A percentile compares a stretch with the other conserved stretches of the same genome.
These are phyloP conservation scores for Drosophila neotestacea DNA, from an alignment of 2,888 invertebrate genomes.

Conservation along the genomic window DNA sequence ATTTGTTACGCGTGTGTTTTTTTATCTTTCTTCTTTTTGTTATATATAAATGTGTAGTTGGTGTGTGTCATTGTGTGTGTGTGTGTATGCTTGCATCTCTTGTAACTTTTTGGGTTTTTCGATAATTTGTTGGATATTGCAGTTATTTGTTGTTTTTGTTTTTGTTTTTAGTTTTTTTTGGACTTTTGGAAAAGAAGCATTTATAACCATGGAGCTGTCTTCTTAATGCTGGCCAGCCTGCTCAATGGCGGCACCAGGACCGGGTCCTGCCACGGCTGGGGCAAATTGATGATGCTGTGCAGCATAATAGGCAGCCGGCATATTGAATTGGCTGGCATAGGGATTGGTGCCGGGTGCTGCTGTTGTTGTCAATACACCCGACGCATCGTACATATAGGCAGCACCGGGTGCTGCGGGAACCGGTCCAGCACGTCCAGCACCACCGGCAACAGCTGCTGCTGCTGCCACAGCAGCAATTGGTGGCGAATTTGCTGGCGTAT, in stretches of 20 bases:
- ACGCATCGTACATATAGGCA: slow-evolving; percentile 84
- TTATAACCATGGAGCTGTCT: slow-evolving; percentile 1
- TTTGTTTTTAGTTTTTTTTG: neutral
- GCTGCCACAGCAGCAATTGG: slow-evolving; percentile 79
- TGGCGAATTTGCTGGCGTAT: slow-evolving; percentile 83
- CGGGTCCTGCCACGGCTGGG: slow-evolving; percentile 65
- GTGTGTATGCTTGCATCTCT: slow-evolving; percentile 23
- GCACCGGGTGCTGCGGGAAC: slow-evolving; percentile 64
- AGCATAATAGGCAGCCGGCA: slow-evolving; percentile 80
- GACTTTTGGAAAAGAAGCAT: neutral
- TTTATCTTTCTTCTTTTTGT: neutral
- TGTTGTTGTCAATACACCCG: slow-evolving; percentile 82
- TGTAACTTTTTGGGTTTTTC: slow-evolving; percentile 7
- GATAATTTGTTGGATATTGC: slow-evolving; percentile 10
- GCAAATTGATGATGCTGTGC: slow-evolving; percentile 81
- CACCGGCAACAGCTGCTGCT: slow-evolving; percentile 57
- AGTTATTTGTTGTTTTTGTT: slow-evolving; percentile 6
- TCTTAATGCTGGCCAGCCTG: slow-evolving; percentile 69
- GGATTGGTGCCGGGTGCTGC: slow-evolving; percentile 84
- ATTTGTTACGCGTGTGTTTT: slow-evolving; percentile 8
- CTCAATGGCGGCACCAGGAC: slow-evolving; percentile 67
- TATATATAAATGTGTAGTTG: slow-evolving; percentile 5
- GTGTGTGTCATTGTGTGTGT: slow-evolving; percentile 15
- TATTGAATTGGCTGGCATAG: slow-evolving; percentile 83
- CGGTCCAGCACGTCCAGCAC: slow-evolving; percentile 52